phyloP scores from a whole-genome alignment of 2,888 invertebrate species.

The Scrobipalpa costella region DNA sequence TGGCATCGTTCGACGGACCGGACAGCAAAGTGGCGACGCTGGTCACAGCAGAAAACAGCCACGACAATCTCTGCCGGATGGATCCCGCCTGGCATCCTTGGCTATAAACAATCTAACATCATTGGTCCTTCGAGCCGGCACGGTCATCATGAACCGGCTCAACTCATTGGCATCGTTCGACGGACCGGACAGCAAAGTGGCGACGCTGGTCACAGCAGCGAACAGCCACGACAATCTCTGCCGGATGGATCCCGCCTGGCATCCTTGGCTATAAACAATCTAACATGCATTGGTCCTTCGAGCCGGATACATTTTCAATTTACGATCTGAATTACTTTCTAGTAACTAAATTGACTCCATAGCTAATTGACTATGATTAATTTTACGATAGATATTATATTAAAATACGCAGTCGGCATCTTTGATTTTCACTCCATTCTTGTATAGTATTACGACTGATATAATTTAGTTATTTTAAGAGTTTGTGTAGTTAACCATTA shows the following conservation, averaged over 20 bases:
- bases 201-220: slow-evolving; percentile 94
- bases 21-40: slow-evolving; percentile 95
- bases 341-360: neutral
- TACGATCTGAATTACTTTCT: neutral
- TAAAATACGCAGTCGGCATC: neutral
- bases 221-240: slow-evolving; percentile 97
- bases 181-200: slow-evolving; percentile 94
- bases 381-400: neutral
- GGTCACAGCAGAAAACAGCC: slow-evolving; percentile 94
- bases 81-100: slow-evolving; percentile 99
- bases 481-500: neutral
- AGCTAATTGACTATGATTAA: neutral
- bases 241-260: slow-evolving; percentile 99
- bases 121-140: slow-evolving; percentile 42
- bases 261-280: slow-evolving; percentile 90
- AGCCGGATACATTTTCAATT: neutral
- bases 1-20: slow-evolving; percentile 95
- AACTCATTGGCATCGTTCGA: slow-evolving; percentile 95
- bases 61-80: slow-evolving; percentile 98
- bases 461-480: slow-evolving; percentile 10
- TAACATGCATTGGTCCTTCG: neutral
- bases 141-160: slow-evolving; percentile 90
- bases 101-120: slow-evolving; percentile 70
- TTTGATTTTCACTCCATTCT: neutral
- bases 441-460: slow-evolving; percentile 13